phyloP scores from a whole-genome alignment of 1,140 invertebrate species.

The silkworm (Bombyx mori) region ASM3026992v2 NC_085130.1:13464001-13464500 shows the following conservation, averaged over 20 bases:
- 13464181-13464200: too few species aligned
- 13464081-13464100: background rate
- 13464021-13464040: background rate
- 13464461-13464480: background rate
- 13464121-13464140: background rate
- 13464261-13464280: conserved; percentile 10
- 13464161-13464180: too few species aligned
- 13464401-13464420: background rate
- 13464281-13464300: conserved; percentile 5
- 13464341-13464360: conserved; percentile 1
- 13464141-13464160: background rate
- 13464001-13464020: too few species aligned
- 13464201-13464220: too few species aligned
- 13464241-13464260: conserved; percentile 3
- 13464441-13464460: background rate
- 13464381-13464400: background rate
- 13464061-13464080: background rate
- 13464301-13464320: background rate
- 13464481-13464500: too few species aligned
- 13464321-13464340: conserved; percentile 2
- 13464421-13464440: too few species aligned
- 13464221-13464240: conserved; percentile 8
- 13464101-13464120: conserved; percentile 3
- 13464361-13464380: background rate
- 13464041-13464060: background rate